phyloP scores from a whole-genome alignment of 64 coral and sea anemone species.

The Montipora foliosa region DNA sequence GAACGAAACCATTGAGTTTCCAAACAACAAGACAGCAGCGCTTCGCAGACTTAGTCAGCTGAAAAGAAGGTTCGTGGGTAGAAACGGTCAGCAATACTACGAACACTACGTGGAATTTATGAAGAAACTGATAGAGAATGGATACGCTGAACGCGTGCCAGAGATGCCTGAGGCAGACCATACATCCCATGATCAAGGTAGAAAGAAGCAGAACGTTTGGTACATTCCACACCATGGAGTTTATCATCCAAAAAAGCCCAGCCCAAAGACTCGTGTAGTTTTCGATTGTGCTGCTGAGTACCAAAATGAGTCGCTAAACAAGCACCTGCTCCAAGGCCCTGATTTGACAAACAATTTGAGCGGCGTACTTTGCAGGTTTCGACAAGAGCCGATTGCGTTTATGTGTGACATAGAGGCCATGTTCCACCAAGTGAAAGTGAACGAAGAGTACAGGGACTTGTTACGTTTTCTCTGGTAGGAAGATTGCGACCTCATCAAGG shows the following conservation, averaged over 20 bases:
- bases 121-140: constrained; percentile 40
- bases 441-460: constrained; percentile 8
- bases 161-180: too few species aligned
- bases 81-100: not conserved
- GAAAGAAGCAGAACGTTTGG: not conserved
- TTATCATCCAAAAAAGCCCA: constrained; percentile 46
- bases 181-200: not conserved
- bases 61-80: constrained; percentile 31
- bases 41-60: constrained; percentile 22
- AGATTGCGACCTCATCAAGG: not conserved
- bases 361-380: constrained; percentile 42
- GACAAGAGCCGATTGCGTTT: constrained; percentile 21
- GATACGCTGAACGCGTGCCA: constrained; percentile 13
- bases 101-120: constrained; percentile 62
- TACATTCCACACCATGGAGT: constrained; percentile 27
- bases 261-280: constrained; percentile 36
- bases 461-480: constrained; percentile 53
- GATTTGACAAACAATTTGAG: constrained; percentile 46
- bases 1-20: not conserved
- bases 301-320: constrained; percentile 24
- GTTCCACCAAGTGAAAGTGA: constrained; percentile 44
- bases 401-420: constrained; percentile 21
- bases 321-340: constrained; percentile 45
- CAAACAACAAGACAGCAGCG: constrained; percentile 36
- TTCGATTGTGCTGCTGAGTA: constrained; percentile 51